Evolutionary conservation across 2,888 invertebrate genomes (phyloP).

Genomic region (Andrena chrysosceles): DNA sequence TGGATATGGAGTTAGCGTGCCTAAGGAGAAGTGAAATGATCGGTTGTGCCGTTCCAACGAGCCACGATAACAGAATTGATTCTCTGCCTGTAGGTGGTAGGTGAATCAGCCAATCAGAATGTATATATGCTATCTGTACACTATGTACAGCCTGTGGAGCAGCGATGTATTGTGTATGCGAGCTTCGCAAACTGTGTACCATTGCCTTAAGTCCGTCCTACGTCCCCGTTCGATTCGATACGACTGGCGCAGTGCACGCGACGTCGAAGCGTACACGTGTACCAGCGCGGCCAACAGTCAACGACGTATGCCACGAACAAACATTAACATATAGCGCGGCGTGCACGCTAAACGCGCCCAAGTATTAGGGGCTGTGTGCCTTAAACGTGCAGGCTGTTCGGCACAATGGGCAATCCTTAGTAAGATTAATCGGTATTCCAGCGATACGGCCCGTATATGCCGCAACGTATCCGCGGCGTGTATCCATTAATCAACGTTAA

Average conservation of each 20-base stretch:
- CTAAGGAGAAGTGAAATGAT: background rate
- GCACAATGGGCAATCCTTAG: conserved; percentile 44
- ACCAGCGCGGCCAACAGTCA: background rate
- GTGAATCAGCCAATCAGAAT: conserved; percentile 51
- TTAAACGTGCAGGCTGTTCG: conserved; percentile 15
- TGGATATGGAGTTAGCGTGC: background rate
- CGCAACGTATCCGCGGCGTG: conserved; percentile 16
- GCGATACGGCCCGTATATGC: conserved; percentile 27
- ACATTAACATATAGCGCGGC: conserved; percentile 15
- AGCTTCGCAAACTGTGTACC: conserved; percentile 53
- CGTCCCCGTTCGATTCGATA: conserved; percentile 49
- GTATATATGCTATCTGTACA: conserved; percentile 15
- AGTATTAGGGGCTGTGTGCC: conserved; percentile 29
- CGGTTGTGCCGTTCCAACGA: background rate
- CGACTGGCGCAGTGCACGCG: conserved; percentile 5
- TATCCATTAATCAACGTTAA: conserved; percentile 53
- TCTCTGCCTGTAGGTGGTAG: background rate
- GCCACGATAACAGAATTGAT: conserved; percentile 33
- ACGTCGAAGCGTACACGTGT: background rate
- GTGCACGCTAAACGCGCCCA: conserved; percentile 11
- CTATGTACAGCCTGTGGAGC: conserved; percentile 31
- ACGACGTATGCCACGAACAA: conserved; percentile 19
- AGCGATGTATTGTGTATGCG: conserved; percentile 28
- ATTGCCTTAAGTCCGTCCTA: conserved; percentile 60
- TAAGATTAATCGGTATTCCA: conserved; percentile 56